Percentiles rank a stretch among this genome's conserved stretches.
These are phyloP conservation scores for Caenorhabditis tropicalis DNA, from an alignment of 1,140 invertebrate species.

Conservation along the genomic window DNA sequence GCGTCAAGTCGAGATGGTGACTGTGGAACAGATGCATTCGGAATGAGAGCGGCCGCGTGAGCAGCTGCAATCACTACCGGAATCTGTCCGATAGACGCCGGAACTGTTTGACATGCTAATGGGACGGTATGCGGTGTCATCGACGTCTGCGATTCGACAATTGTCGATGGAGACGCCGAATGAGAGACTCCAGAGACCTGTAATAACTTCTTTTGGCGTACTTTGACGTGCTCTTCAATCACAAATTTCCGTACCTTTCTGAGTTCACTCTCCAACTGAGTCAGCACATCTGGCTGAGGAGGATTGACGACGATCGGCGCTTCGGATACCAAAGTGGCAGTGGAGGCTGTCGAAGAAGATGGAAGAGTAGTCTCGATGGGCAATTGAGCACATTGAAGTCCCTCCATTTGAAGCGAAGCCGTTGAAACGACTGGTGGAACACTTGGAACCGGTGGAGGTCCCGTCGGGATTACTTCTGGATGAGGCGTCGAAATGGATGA, in stretches of 20 bases:
- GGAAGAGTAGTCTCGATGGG: background rate
- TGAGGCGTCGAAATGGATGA: conserved; percentile 23
- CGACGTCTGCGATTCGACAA: conserved; percentile 4
- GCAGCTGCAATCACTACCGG: conserved; percentile 37
- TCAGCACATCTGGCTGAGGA: conserved; percentile 17
- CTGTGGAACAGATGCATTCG: conserved; percentile 24
- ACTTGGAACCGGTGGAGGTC: conserved; percentile 55
- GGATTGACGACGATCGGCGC: background rate
- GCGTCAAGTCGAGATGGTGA: conserved; percentile 50
- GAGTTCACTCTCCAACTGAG: conserved; percentile 41
- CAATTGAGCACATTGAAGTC: background rate
- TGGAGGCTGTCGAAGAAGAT: conserved; percentile 24
- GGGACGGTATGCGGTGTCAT: conserved; percentile 39
- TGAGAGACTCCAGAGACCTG: background rate
- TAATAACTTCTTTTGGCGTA: background rate
- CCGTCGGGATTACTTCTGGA: background rate
- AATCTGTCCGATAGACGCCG: conserved; percentile 40
- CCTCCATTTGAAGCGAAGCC: background rate
- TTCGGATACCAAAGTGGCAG: background rate
- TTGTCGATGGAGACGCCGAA: background rate
- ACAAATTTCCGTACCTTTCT: conserved; percentile 36
- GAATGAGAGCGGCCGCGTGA: conserved; percentile 47
- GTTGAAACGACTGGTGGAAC: conserved; percentile 27
- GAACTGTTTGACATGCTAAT: background rate
- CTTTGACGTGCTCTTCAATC: background rate